Base-by-base conservation (phyloP, 2,113 vertebrate genomes). In the Andinoacara biseriatus region DNA sequence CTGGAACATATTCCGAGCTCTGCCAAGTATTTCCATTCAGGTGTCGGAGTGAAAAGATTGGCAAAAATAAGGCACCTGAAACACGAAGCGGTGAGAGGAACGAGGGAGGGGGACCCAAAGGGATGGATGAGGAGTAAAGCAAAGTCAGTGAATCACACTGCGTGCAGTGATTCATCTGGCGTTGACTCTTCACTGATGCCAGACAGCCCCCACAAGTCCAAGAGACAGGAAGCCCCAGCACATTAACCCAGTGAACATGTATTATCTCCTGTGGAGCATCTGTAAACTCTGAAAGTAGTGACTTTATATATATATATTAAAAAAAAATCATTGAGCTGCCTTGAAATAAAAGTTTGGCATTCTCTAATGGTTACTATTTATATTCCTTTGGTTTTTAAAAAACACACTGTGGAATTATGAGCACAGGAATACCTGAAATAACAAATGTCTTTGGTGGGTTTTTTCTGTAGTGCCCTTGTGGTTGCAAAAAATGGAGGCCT, bases 11-110 rank as follows among this genome's bases (percentile, higher is more conserved):
- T 43, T 58, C 33, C 43, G 33, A 43, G 22, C 35, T 40, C n/a
- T 58, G 14, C 26, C 6, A 4, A 17, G 56, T 20, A 58, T 58
- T 58, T 40, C 10, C 56, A 24, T 58, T 10, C 35, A 26, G 52
- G 54, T 43, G 56, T 13, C 5, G n/a, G 15, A 0, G 0, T 40
- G 2, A 58, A 22, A 40, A 24, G 20, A 24, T 4, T 35, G 54
- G 72, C 18, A 24, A 58, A 75, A 58, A 67, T 17, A 67, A 46
- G 40, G 10, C 5, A 52, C 43, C 3, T 18, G 40, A 76, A 35
- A 58, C 35, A 76, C 15, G 2, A 15, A 33, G 67, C 17, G 17
- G 4, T 20, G 54, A 2, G 24, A 40, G 15, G 56, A 22, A 76
- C 35, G 74, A 43, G 26, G 24, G 43, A 20, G 24, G 24, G 17